Base-by-base conservation (phyloP, 2,797 vertebrate genomes). In the Rhinichthys osculus region DNA sequence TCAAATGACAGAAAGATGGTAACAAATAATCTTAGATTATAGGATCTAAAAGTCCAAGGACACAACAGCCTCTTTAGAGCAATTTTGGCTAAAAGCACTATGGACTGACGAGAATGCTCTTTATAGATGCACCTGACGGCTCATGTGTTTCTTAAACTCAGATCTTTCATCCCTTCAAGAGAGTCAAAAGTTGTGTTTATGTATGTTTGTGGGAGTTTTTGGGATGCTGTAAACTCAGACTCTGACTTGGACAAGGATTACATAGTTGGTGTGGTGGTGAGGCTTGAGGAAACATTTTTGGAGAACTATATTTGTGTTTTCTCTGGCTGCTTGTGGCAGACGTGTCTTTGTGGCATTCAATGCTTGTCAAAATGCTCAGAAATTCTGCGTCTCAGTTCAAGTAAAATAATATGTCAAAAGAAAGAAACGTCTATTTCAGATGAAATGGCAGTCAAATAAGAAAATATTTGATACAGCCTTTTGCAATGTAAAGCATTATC, bases 201-300 rank as follows among this genome's bases (percentile, higher is more conserved):
- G 85, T 88, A 38, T 88, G 87, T 86, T 76, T 84, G 82, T 87
- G 88, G 71, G 67, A 78, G 84, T 84, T 86, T 79, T 85, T 84
- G 83, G 69, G 84, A 87, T 85, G 83, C 86, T 87, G 71, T 90
- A 83, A 87, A 84, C 78, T 88, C 88, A 85, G 82, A 83, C 84
- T 79, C 54, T 17, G 44, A 76, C 84, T 85, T 85, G 64, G 81
- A 82, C 44, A 62, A 89, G 84, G 84, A 89, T 89, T 89, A 79
- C 87, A 89, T 87, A 87, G 86, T 85, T 84, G 84, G 82, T 90
- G 87, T 82, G 88, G 87, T 82, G 88, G 86, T 89, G 72, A 85
- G 88, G 82, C 76, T 84, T 88, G 74, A 87, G 87, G 88, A 89
- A 88, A 87, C 87, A 88, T 89, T 85, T 89, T 84, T 89, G 87